Evolutionary conservation across 2,113 vertebrate species (phyloP), one percentile per base, ranked within the genome.

Genomic region (Myrmecophaga tridactyla): DNA sequence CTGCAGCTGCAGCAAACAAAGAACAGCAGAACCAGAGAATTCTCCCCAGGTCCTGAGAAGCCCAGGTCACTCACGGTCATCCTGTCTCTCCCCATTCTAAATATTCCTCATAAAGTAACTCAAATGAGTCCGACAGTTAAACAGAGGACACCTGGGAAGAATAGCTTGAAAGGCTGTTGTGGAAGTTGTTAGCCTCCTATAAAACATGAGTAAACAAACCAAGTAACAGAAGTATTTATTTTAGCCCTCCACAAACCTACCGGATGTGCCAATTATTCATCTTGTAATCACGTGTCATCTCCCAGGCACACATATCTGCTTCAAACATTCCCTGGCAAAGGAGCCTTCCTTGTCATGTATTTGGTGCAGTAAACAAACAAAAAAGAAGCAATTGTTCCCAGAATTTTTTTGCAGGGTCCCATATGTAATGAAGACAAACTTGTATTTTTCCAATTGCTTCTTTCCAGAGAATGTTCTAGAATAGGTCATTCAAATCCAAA

Each of bases 141-240:
- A 48, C 84, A 93, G 69, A 96, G 96, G 87, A 85, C 84, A 90
- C 93, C 75, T 96, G 96, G 69, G 46, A 97, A 84, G 53, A 89
- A 53, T 56, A 9, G 67, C 85, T 84, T 89, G n/a, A 41, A 93
- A 96, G 84, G 75, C 65, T 62, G 20, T 93, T n/a, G 92, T 93
- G 95, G 81, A 94, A 92, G 83, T 94, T 89, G 86, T 58, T 95
- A 96, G 81, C 94, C 95, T 90, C 69, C 20, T 76, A 92, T 86
- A 97, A 97, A n/a, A 90, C 92, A 56, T 27, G 65, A 96, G 94
- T 92, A 94, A 97, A 97, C 96, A 95, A 29, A 95, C 67, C 92
- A 78, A 97, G 93, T 87, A 83, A 90, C 94, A 96, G 87, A 81
- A 96, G 93, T 95, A 97, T 92, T 97, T 95, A 87, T 93, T 73